Conservation (phyloP, 2,113 vertebrate species). For the Marmota monax region DNA sequence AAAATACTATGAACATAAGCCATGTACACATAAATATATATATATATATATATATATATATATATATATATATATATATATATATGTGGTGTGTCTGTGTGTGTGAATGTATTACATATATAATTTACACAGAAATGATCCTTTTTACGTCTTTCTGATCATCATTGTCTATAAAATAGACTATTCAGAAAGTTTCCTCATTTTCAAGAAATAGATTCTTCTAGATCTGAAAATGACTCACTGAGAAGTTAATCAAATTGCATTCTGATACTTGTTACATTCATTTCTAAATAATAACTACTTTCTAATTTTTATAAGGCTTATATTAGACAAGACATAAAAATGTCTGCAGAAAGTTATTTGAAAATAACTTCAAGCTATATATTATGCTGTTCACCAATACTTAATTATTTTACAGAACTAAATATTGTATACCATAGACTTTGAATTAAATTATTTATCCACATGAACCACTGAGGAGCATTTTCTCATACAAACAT, state of each 20-base stretch:
- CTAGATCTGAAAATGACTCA: neutral
- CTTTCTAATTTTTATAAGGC: neutral
- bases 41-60: too few species aligned
- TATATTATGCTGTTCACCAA: neutral
- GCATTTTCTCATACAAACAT: neutral
- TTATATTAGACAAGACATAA: neutral
- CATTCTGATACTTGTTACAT: neutral
- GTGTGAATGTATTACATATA: too few species aligned
- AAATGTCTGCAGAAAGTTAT: neutral
- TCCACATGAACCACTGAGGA: neutral
- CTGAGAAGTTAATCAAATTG: neutral
- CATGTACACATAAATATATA: neutral
- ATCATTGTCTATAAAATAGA: neutral
- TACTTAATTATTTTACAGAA: neutral
- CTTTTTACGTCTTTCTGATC: neutral
- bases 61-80: too few species aligned
- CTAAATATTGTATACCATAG: neutral
- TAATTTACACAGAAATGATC: neutral
- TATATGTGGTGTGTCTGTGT: too few species aligned
- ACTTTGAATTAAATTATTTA: neutral
- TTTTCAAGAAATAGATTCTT: neutral
- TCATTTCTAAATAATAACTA: neutral
- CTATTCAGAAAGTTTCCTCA: neutral
- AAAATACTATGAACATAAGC: neutral
- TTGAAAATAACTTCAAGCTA: neutral